A percentile compares a stretch with the other conserved stretches of the same genome.
These are phyloP conservation scores for Sigmodon hispidus DNA, from an alignment of 2,113 vertebrate genomes.

Conservation along the genomic window DNA sequence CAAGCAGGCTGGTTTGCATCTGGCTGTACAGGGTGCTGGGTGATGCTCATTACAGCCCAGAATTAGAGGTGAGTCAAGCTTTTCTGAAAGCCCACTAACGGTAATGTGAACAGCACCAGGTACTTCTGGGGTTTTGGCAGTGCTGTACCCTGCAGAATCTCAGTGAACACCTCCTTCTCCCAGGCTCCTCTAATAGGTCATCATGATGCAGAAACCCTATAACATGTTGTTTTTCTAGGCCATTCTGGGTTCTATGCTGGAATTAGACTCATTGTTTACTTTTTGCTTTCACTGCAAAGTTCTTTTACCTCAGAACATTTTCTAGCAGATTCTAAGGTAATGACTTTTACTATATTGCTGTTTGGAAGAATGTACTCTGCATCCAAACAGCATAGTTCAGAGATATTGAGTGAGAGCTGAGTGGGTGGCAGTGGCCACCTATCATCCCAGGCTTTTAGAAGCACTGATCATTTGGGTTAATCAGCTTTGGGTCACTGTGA, in stretches of 20 bases:
- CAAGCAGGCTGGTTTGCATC: not conserved
- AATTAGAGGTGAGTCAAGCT: not conserved
- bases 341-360: not conserved
- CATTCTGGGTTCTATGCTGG: not conserved
- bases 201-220: not conserved
- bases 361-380: not conserved
- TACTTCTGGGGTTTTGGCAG: not conserved
- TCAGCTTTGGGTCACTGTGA: not conserved
- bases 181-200: not conserved
- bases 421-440: not conserved
- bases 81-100: not conserved
- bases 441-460: not conserved
- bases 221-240: not conserved
- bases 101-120: not conserved
- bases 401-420: not conserved
- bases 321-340: not conserved
- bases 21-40: not conserved
- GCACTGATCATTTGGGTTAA: not conserved
- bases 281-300: not conserved
- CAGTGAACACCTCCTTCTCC: fast-evolving
- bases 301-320: not conserved
- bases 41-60: too few species aligned
- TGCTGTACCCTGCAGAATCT: not conserved
- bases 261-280: not conserved
- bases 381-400: not conserved